Conservation (phyloP, 2,113 vertebrate genomes). For the Xyliphius kryptos region DNA sequence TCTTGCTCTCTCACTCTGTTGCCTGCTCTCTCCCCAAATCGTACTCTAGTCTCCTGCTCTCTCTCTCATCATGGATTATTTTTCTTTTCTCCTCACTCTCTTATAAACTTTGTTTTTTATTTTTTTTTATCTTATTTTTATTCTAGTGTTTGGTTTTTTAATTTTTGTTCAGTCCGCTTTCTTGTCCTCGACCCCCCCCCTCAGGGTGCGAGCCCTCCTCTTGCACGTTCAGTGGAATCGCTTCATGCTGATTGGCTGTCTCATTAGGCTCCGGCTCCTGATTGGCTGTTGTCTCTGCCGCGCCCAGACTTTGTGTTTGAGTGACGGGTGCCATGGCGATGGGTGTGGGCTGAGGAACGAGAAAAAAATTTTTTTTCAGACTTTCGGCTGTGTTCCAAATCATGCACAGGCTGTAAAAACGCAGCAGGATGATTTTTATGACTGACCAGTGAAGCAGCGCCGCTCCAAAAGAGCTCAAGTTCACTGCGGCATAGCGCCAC, state of each 20-base stretch:
- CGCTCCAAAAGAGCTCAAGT: conserved; percentile 89
- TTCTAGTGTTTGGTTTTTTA: too few species aligned
- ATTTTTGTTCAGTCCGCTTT: background rate
- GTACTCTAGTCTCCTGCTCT: too few species aligned
- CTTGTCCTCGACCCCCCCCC: too few species aligned
- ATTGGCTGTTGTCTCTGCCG: conserved; percentile 43
- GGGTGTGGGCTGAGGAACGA: conserved; percentile 63
- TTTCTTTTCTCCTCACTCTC: background rate
- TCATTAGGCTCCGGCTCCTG: conserved; percentile 45
- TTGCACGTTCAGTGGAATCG: conserved; percentile 27
- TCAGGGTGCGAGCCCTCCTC: conserved; percentile 26
- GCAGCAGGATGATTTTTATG: too few species aligned
- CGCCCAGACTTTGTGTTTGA: conserved; percentile 47
- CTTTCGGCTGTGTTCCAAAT: background rate
- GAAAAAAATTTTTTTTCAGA: conserved; percentile 17
- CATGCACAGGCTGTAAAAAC: background rate
- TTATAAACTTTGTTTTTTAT: background rate
- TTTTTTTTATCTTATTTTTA: background rate
- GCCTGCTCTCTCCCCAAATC: too few species aligned
- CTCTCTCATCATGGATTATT: too few species aligned
- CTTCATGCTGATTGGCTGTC: conserved; percentile 45
- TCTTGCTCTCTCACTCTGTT: too few species aligned
- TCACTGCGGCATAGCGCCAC: conserved; percentile 90
- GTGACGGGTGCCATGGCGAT: conserved; percentile 70
- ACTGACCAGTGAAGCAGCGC: conserved; percentile 90